Percentiles rank a stretch among this genome's conserved stretches.
phyloP scores from a whole-genome alignment of 2,888 invertebrate species.

The Cetonia aurata region DNA sequence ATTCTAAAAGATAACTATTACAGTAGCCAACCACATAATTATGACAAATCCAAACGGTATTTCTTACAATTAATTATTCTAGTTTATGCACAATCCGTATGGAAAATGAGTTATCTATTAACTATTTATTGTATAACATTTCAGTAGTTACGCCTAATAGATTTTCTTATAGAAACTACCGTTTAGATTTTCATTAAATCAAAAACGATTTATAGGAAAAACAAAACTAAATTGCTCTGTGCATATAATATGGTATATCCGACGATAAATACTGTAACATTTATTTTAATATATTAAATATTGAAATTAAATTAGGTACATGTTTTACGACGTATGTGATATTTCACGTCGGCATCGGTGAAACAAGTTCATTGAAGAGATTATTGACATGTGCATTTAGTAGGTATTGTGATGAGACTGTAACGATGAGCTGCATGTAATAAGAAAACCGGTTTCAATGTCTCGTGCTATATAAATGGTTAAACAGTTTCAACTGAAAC shows the following conservation, averaged over 20 bases:
- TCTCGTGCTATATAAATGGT: not conserved
- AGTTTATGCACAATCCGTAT: not conserved
- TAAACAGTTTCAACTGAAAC: too few species aligned
- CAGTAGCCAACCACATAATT: not conserved
- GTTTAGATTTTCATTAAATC: too few species aligned
- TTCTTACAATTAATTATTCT: constrained; percentile 1
- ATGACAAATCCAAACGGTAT: constrained; percentile 6
- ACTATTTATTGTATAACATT: not conserved
- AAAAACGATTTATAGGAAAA: too few species aligned
- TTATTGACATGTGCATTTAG: constrained; percentile 3
- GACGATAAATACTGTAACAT: too few species aligned
- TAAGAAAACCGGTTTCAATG: constrained; percentile 17
- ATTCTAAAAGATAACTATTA: constrained; percentile 1
- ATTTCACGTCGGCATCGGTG: too few species aligned
- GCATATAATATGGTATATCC: too few species aligned
- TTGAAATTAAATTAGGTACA: too few species aligned
- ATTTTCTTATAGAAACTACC: too few species aligned
- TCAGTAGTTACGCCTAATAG: too few species aligned
- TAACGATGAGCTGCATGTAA: not conserved
- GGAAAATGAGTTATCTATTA: not conserved
- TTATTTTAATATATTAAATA: too few species aligned
- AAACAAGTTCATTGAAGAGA: not conserved
- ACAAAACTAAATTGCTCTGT: too few species aligned
- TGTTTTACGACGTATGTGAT: too few species aligned
- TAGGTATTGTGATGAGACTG: constrained; percentile 7